Conservation (phyloP, 2,888 invertebrate genomes). For the Drosophila colorata region DNA sequence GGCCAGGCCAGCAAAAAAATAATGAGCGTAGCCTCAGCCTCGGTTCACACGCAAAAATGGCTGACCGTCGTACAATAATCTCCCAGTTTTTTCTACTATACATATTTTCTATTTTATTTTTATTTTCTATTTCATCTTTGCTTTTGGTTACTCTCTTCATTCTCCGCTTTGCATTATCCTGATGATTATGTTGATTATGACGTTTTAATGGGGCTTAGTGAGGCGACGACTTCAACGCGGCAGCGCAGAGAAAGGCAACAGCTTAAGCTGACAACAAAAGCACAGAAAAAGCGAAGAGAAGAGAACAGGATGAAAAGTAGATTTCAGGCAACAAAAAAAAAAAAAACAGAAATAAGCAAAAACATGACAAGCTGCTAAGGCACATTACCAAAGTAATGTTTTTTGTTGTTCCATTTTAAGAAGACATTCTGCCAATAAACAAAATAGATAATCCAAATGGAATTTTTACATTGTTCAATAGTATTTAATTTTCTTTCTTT, state of each 20-base stretch:
- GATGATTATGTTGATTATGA: conserved; percentile 79
- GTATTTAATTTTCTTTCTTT: neutral
- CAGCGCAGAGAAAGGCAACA: conserved; percentile 27
- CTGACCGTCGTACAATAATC: conserved; percentile 65
- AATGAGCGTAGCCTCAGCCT: conserved; percentile 53
- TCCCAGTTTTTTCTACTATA: conserved; percentile 20
- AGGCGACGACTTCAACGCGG: conserved; percentile 42
- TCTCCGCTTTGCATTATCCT: conserved; percentile 61
- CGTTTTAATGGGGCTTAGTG: conserved; percentile 76
- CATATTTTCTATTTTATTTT: conserved; percentile 9
- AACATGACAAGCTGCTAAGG: conserved; percentile 59
- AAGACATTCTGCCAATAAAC: conserved; percentile 12
- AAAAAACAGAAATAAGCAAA: conserved; percentile 2
- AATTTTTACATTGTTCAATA: neutral
- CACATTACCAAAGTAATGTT: conserved; percentile 53
- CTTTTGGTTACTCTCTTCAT: conserved; percentile 5
- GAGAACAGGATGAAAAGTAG: conserved; percentile 8
- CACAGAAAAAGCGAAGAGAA: conserved; percentile 30
- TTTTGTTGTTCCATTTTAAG: conserved; percentile 7
- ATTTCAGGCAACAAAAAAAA: neutral
- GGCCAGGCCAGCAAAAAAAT: conserved; percentile 73
- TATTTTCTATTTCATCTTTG: conserved; percentile 11
- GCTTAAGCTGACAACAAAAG: conserved; percentile 74
- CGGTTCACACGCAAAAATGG: conserved; percentile 42
- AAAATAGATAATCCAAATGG: conserved; percentile 1